Evolutionary conservation across 2,797 vertebrate genomes (phyloP).

Genomic region (Furcifer pardalis): DNA sequence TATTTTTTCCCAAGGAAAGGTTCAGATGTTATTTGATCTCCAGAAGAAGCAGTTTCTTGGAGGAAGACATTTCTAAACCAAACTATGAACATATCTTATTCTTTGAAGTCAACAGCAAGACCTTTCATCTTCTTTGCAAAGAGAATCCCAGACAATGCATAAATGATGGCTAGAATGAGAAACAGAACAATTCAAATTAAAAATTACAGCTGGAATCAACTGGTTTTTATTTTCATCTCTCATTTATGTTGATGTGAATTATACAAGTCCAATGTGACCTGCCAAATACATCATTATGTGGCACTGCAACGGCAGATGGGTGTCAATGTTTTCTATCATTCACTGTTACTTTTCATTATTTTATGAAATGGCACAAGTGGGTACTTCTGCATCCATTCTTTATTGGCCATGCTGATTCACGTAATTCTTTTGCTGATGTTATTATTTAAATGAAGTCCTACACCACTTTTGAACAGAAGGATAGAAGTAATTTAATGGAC

Average conservation of each 20-base stretch:
- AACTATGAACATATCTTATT: background rate
- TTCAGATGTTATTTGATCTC: slow-evolving; percentile 21
- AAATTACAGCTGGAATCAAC: background rate
- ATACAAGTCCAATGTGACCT: background rate
- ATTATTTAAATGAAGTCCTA: background rate
- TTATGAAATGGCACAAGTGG: background rate
- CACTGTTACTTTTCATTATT: background rate
- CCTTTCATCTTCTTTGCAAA: background rate
- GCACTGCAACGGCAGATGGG: background rate
- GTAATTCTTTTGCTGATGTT: background rate
- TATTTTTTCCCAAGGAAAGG: slow-evolving; percentile 9
- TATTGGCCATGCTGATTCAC: background rate
- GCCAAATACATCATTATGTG: background rate
- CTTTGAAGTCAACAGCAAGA: background rate
- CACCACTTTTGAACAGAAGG: background rate
- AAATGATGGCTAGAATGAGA: background rate
- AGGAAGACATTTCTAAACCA: background rate
- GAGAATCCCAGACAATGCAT: background rate
- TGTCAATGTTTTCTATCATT: background rate
- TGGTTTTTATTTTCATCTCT: background rate
- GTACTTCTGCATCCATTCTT: background rate
- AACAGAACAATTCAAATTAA: background rate
- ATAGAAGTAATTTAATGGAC: too few species aligned
- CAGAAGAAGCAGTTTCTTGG: background rate
- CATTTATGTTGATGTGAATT: slow-evolving; percentile 2